phyloP scores from a whole-genome alignment of 2,113 vertebrate species.

The Nothoprocta pentlandii region DNA sequence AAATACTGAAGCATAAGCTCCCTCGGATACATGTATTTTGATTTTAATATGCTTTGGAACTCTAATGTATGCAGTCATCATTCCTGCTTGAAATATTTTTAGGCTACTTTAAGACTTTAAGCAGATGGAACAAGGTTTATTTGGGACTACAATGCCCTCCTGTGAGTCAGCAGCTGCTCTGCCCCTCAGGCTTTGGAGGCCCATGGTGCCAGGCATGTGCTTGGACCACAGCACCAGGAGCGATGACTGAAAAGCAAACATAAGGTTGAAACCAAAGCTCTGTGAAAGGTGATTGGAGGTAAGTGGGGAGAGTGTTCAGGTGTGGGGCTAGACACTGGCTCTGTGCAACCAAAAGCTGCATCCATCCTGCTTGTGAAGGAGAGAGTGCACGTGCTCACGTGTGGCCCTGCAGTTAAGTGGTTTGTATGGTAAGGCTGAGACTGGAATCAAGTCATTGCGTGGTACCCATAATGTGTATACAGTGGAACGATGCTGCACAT shows the following conservation, averaged over 20 bases:
- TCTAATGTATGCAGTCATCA: too few species aligned
- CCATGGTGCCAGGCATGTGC: rapidly evolving
- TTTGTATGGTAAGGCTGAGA: background rate
- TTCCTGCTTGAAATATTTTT: background rate
- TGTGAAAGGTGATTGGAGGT: background rate
- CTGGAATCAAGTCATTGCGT: background rate
- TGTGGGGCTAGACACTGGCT: background rate
- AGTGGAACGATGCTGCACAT: background rate
- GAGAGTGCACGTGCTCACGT: rapidly evolving
- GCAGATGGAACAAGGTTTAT: background rate
- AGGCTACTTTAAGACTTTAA: background rate
- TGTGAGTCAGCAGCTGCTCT: background rate
- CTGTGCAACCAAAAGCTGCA: rapidly evolving
- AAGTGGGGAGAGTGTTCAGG: background rate
- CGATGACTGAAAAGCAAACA: background rate
- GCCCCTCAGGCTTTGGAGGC: background rate
- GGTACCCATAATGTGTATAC: background rate
- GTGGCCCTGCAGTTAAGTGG: background rate
- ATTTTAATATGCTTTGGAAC: rapidly evolving
- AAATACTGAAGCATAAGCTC: background rate
- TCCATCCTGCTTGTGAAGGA: rapidly evolving
- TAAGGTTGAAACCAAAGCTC: background rate
- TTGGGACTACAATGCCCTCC: rapidly evolving
- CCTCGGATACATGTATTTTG: background rate
- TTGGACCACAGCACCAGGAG: background rate